These are phyloP conservation scores for Ricordea florida DNA, from an alignment of 92 coral and sea anemone species.

Conservation along the genomic window DNA sequence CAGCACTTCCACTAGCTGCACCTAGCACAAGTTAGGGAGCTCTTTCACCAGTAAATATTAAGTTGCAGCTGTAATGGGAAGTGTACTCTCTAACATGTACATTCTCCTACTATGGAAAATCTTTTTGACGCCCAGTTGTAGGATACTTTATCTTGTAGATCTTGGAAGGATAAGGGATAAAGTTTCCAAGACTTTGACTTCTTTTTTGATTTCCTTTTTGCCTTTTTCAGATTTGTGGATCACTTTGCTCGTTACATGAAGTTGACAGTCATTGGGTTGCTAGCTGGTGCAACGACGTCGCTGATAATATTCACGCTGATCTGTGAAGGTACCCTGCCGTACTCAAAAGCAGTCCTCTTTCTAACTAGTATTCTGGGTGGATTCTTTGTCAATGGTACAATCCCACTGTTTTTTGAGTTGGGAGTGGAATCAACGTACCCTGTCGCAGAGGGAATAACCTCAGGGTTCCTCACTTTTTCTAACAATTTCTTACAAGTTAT, in stretches of 20 bases:
- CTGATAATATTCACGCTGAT: slow-evolving; percentile 75
- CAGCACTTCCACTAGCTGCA: no score
- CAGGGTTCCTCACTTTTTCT: slow-evolving; percentile 86
- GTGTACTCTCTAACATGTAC: no score
- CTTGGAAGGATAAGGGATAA: no score
- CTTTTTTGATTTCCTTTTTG: background rate
- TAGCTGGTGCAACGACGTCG: slow-evolving; percentile 77
- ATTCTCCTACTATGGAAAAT: no score
- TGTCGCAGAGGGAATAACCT: slow-evolving; percentile 88
- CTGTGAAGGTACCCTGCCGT: slow-evolving; percentile 65
- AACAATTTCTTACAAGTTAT: slow-evolving; percentile 90
- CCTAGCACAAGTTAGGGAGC: no score
- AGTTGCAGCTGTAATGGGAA: no score
- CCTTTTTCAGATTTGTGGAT: slow-evolving; percentile 77
- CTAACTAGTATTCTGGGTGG: slow-evolving; percentile 84
- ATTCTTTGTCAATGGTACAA: slow-evolving; percentile 88
- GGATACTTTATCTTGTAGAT: no score
- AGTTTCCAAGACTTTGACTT: background rate
- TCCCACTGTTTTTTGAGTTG: slow-evolving; percentile 90
- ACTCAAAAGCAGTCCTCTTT: slow-evolving; percentile 64
- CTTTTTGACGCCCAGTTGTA: no score
- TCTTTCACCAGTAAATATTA: no score
- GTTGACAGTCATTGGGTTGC: slow-evolving; percentile 65
- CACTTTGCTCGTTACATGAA: slow-evolving; percentile 92
- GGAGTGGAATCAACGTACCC: slow-evolving; percentile 95